Evolutionary conservation across 1,140 invertebrate species (phyloP), one percentile per base, ranked within the genome.

Genomic region (Lepidurus packardi): DNA sequence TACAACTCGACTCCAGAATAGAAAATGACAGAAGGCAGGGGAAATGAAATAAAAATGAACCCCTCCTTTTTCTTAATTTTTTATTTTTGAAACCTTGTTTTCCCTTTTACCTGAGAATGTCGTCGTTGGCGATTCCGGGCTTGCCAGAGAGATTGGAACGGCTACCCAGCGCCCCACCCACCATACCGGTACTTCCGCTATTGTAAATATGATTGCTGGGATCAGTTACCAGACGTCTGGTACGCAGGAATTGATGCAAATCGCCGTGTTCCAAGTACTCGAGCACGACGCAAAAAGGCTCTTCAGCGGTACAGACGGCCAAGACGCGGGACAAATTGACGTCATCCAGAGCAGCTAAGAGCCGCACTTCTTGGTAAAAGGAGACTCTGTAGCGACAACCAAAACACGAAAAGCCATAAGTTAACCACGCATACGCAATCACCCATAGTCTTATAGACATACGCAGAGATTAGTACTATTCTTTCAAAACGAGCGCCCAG

Each of bases 261-360:
- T 97, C 95, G 8, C 95, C 94, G 81, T 94, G 90, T 82, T 95
- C 94, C 82, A 94, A 88, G 85, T 96, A 97, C 85, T 98, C 95
- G 82, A 97, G 90, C 2, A 97, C 90, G 80, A 96, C 93, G 82
- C 92, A 94, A 21, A 92, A 86, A 0, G 93, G 94, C 81, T 94
- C 92, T 78, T 93, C 92, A 65, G 89, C 85, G 74, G 91, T 92
- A 84, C 94, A 96, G 74, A 94, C 91, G 4, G 94, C 95, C 47
- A 97, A 84, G 9, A 97, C 93, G 34, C 93, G 88, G 7, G 94
- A 92, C 77, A 98, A 92, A 85, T 96, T 93, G 1, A 90, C 89
- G 83, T 96, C 94, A 80, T 93, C 91, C 41, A 98, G 85, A 7
- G 92, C 91, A 1, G 94, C 93, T 82, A 97, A 86, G 74, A 95